Evolutionary conservation across 2,888 invertebrate species (phyloP), one percentile per base, ranked within the genome.

Genomic region (Malthinus seriepunctatus): DNA sequence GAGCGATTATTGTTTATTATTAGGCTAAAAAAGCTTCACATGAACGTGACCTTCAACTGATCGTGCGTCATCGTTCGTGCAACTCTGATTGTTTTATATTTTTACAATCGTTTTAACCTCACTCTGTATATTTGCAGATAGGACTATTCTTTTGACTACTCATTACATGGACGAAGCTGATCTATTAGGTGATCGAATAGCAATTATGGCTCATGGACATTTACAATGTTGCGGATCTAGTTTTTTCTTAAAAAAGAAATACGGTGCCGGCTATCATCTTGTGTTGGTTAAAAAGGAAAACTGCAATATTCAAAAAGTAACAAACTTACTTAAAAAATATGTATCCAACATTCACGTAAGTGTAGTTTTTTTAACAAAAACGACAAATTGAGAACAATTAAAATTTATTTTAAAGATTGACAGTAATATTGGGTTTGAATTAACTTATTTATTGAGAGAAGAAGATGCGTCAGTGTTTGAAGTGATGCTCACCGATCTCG

Each of bases 151-250:
- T 38, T 79, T 95, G 57, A 89, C 93, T 0, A 93, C 92, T 0
- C 92, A 95, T 77, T 93, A 91, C 73, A 94, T 94, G 93, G 94
- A 94, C 71, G 94, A 95, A 78, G 94, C 94, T 1, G 94, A 95
- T 77, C 81, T 90, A 39, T 81, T 94, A 1, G 94, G 93, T 0
- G 94, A 94, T 78, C 83, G 93, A 35, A 91, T 94, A 65, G 93
- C 92, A 8, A 94, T 95, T 60, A 91, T 95, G 91, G 87, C 91
- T 1, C 85, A 86, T 44, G 94, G 94, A 1, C 83, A 86, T 35
- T 79, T 94, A 38, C 88, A 91, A 71, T 93, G 93, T 71, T 86
- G 88, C 63, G 94, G 93, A 5, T 88, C 90, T 0, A 89, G 91
- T 1, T 88, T 87, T 74, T 93, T 88, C 73, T 81, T 95, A 34